Evolutionary conservation across 2,113 vertebrate genomes (phyloP).

Genomic region (Salvelinus namaycush): DNA sequence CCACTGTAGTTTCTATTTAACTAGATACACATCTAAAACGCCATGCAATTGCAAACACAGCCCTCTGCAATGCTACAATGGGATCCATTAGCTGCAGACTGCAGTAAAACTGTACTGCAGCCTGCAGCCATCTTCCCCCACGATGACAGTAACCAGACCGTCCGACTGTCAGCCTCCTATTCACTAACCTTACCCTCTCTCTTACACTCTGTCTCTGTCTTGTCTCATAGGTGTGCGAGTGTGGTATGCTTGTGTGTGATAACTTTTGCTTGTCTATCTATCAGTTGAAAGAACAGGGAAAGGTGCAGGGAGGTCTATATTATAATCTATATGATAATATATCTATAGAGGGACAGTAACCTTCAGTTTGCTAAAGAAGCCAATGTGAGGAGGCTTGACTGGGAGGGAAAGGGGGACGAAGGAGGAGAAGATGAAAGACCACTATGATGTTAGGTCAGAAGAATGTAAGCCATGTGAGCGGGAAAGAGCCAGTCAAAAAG

Average conservation of each 20-base stretch:
- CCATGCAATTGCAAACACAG: too few relatives aligned
- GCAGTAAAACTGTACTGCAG: not conserved
- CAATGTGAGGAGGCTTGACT: not conserved
- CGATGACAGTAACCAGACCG: slow-evolving; percentile 30
- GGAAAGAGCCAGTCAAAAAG: slow-evolving; percentile 32
- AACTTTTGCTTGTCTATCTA: not conserved
- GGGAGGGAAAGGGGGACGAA: not conserved
- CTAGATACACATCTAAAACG: too few relatives aligned
- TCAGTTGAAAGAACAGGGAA: not conserved
- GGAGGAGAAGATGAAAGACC: slow-evolving; percentile 7
- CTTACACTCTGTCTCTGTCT: not conserved
- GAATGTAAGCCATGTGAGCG: slow-evolving; percentile 67
- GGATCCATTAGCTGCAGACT: too few relatives aligned
- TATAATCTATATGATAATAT: too few relatives aligned
- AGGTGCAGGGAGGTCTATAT: not conserved
- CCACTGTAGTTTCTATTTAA: too few relatives aligned
- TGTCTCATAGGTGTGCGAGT: too few relatives aligned
- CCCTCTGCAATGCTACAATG: too few relatives aligned
- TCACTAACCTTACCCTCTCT: not conserved
- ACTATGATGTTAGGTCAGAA: slow-evolving; percentile 63
- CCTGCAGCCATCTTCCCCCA: not conserved
- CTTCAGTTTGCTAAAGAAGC: not conserved
- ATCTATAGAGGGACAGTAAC: not conserved
- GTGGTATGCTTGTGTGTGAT: too few relatives aligned
- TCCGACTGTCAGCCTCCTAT: slow-evolving; percentile 13